Percentiles rank a stretch among this genome's conserved stretches.
These are phyloP conservation scores for Aphrocallistes beatrix DNA, from an alignment of 37 sponge, comb jelly and placozoan genomes.

Conservation along the genomic window DNA sequence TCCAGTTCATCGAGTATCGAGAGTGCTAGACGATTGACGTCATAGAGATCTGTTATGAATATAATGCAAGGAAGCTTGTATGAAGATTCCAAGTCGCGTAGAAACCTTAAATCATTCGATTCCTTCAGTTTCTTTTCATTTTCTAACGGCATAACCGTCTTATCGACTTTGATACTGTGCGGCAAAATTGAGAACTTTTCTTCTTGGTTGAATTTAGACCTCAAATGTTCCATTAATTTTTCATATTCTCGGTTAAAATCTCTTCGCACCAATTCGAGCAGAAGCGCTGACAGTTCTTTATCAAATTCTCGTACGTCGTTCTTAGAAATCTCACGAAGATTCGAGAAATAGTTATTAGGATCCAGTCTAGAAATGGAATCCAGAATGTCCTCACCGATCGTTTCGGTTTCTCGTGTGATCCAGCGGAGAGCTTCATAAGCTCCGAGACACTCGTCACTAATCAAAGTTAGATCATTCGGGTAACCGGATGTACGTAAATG, in stretches of 20 bases:
- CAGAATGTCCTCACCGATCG: not conserved
- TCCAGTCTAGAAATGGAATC: not conserved
- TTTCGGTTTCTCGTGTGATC: not conserved
- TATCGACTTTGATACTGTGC: not conserved
- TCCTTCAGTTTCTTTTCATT: not conserved
- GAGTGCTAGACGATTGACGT: not conserved
- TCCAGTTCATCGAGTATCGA: not conserved
- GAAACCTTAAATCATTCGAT: not conserved
- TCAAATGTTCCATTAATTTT: not conserved
- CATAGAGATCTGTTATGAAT: slow-evolving; percentile 7
- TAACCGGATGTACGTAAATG: not conserved
- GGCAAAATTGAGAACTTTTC: not conserved
- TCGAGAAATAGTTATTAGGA: not conserved
- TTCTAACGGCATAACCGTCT: not conserved
- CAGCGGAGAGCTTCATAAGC: not conserved
- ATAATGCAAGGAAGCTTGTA: not conserved
- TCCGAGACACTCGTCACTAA: slow-evolving; percentile 4
- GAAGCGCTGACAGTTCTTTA: not conserved
- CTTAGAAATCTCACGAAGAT: not conserved
- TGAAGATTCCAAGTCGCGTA: slow-evolving; percentile 6
- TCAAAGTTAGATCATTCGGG: not conserved
- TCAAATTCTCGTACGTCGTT: not conserved
- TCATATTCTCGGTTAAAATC: not conserved
- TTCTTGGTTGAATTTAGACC: not conserved
- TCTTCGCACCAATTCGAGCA: not conserved